phyloP scores from a whole-genome alignment of 2,113 vertebrate species.

The Xenotilapia caudafasciata region DNA sequence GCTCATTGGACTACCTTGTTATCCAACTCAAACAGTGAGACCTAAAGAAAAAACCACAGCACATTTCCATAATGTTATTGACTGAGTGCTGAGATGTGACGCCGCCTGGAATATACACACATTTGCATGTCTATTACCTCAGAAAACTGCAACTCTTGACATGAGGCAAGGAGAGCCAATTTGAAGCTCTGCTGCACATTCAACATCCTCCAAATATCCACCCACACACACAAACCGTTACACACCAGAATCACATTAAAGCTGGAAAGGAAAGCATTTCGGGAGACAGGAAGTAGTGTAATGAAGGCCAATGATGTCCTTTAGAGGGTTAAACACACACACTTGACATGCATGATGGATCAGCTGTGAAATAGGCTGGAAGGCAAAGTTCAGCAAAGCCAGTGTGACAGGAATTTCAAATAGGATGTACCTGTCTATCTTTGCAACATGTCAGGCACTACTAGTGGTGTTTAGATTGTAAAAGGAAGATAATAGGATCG shows the following conservation, averaged over 20 bases:
- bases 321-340: conserved; percentile 50
- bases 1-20: conserved; percentile 46
- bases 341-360: conserved; percentile 50
- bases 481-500: conserved; percentile 28
- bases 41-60: conserved; percentile 12
- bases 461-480: conserved; percentile 2
- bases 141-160: conserved; percentile 25
- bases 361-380: conserved; percentile 48
- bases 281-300: conserved; percentile 35
- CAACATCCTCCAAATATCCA: conserved; percentile 4
- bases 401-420: conserved; percentile 43
- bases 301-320: conserved; percentile 47
- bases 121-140: conserved; percentile 67
- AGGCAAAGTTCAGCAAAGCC: conserved; percentile 38
- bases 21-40: conserved; percentile 56
- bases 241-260: not conserved
- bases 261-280: not conserved
- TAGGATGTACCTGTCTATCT: conserved; percentile 33
- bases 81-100: conserved; percentile 34
- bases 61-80: conserved; percentile 69
- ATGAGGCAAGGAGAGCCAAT: conserved; percentile 54
- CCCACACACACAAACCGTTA: not conserved
- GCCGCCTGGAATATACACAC: not conserved
- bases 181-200: conserved; percentile 60
- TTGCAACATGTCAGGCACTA: conserved; percentile 3